Evolutionary conservation across 2,797 vertebrate genomes (phyloP).

Genomic region (Myiotriccus ornatus): DNA sequence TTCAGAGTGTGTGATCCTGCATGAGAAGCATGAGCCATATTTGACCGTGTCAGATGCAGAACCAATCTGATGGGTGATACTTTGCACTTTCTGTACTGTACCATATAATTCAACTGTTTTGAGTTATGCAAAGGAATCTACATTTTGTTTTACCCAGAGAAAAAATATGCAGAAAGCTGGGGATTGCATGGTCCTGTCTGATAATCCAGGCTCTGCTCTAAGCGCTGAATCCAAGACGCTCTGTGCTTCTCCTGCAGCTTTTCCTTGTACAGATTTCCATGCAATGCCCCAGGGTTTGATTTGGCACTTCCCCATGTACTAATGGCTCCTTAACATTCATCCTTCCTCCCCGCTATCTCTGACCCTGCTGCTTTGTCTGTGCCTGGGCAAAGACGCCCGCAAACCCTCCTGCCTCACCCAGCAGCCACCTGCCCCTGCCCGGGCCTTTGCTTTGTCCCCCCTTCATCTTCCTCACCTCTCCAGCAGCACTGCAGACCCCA

Average conservation of each 20-base stretch:
- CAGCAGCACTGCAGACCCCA: not conserved
- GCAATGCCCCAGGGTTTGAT: not conserved
- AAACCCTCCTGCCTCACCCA: not conserved
- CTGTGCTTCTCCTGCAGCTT: conserved; percentile 29
- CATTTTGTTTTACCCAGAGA: not conserved
- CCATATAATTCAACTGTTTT: not conserved
- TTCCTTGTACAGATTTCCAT: not conserved
- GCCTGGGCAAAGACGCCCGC: not conserved
- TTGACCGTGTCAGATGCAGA: conserved; percentile 31
- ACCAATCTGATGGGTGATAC: conserved; percentile 25
- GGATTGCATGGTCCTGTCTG: not conserved
- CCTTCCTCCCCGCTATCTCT: not conserved
- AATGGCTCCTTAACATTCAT: not conserved
- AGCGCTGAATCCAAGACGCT: not conserved
- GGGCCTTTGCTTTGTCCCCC: not conserved
- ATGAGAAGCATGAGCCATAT: conserved; percentile 57
- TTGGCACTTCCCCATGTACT: not conserved
- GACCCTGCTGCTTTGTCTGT: not conserved
- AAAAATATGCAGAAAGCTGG: not conserved
- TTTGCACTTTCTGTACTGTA: conserved; percentile 61
- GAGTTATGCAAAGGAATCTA: conserved; percentile 37
- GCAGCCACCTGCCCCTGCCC: not conserved
- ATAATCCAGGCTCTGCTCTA: not conserved
- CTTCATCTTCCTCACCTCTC: not conserved
- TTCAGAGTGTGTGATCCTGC: conserved; percentile 32